phyloP scores from a whole-genome alignment of 2,888 invertebrate species.

The Merodon equestris region DNA sequence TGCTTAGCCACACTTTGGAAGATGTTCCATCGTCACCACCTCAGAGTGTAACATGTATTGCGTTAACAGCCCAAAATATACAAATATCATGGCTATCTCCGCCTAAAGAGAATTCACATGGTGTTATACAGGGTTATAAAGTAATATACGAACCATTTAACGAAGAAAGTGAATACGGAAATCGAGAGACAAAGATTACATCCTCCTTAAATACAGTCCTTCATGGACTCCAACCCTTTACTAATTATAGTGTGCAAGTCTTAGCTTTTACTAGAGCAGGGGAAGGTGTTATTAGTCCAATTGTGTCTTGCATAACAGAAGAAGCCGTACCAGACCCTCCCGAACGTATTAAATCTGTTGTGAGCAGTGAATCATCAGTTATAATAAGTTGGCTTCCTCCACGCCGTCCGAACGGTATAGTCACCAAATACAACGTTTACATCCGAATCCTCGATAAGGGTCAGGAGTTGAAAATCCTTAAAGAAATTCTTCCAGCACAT shows the following conservation, averaged over 20 bases:
- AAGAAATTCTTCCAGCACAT: conserved; percentile 79
- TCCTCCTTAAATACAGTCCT: conserved; percentile 81
- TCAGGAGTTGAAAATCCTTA: conserved; percentile 80
- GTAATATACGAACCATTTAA: conserved; percentile 83
- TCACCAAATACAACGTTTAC: conserved; percentile 83
- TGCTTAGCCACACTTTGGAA: conserved; percentile 78
- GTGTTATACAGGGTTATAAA: conserved; percentile 88
- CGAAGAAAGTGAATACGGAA: conserved; percentile 75
- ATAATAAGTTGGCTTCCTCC: conserved; percentile 85
- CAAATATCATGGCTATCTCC: conserved; percentile 86
- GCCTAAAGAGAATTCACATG: conserved; percentile 83
- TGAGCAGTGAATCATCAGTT: conserved; percentile 81
- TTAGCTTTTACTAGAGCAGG: conserved; percentile 83
- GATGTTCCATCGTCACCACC: conserved; percentile 85
- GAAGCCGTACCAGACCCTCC: conserved; percentile 83
- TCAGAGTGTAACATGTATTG: conserved; percentile 83
- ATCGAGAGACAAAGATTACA: conserved; percentile 80
- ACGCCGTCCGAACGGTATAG: conserved; percentile 82
- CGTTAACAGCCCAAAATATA: conserved; percentile 85
- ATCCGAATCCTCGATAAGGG: conserved; percentile 81
- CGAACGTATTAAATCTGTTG: conserved; percentile 82
- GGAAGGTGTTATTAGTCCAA: conserved; percentile 81
- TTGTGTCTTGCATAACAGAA: conserved; percentile 81
- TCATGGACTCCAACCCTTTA: conserved; percentile 81
- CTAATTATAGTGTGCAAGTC: conserved; percentile 84